Evolutionary conservation across 92 coral and sea anemone species (phyloP).

Genomic region (Metridium senile): DNA sequence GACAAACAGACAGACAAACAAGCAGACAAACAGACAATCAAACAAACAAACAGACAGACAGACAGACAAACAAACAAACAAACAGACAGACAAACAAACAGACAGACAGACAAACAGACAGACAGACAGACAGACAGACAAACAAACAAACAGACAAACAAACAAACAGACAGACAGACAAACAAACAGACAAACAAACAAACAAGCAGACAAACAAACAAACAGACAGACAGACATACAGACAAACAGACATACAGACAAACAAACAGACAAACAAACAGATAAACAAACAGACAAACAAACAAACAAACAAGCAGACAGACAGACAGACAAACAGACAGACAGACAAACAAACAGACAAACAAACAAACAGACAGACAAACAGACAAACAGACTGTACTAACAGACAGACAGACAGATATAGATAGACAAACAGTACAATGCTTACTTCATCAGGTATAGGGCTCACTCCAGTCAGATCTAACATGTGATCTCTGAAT

Average conservation of each 20-base stretch:
- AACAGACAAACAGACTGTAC: neutral
- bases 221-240: neutral
- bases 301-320: too few species aligned
- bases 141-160: neutral
- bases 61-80: constrained; percentile 2
- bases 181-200: neutral
- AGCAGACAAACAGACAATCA: neutral
- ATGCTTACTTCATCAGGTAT: constrained; percentile 81
- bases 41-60: constrained; percentile 4
- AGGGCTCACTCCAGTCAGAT: constrained; percentile 86
- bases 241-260: neutral
- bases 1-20: neutral
- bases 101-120: neutral
- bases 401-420: neutral
- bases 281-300: too few species aligned
- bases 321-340: neutral
- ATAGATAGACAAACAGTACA: neutral
- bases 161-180: neutral
- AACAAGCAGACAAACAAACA: neutral
- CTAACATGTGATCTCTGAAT: constrained; percentile 82
- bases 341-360: neutral
- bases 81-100: neutral
- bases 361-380: neutral
- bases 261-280: too few species aligned
- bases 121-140: neutral